Conservation (phyloP, 2,113 vertebrate genomes). For the Neoarius graeffei region DNA sequence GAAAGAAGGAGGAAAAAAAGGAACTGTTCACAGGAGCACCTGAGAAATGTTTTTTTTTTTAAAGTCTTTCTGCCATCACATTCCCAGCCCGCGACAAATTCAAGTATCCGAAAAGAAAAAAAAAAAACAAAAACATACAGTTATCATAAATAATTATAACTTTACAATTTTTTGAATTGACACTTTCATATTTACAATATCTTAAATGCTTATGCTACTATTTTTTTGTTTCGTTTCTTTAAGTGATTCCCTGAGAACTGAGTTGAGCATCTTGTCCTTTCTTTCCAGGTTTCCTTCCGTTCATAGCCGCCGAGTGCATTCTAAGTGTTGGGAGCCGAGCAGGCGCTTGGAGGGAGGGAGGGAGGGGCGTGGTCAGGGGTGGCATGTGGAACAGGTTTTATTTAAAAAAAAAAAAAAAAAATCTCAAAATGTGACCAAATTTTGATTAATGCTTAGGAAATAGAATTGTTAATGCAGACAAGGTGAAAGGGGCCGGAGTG, state of each 20-base stretch:
- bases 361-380: constrained; percentile 59
- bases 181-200: constrained; percentile 99
- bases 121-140: constrained; percentile 78
- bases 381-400: constrained; percentile 64
- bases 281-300: constrained; percentile 63
- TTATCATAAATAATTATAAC: constrained; percentile 99
- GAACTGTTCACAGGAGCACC: constrained; percentile 85
- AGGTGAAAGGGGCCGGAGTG: constrained; percentile 61
- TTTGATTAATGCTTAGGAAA: constrained; percentile 18
- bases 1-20: constrained; percentile 57
- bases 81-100: constrained; percentile 83
- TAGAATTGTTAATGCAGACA: constrained; percentile 67
- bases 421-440: background rate
- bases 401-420: background rate
- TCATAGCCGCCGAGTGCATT: constrained; percentile 63
- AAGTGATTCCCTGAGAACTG: constrained; percentile 98
- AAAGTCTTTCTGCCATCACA: constrained; percentile 76
- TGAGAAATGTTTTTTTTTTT: constrained; percentile 82
- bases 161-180: constrained; percentile 99
- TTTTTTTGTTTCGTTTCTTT: constrained; percentile 88
- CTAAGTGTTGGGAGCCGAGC: constrained; percentile 60
- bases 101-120: constrained; percentile 84
- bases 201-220: constrained; percentile 93
- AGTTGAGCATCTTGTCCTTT: constrained; percentile 74
- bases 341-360: constrained; percentile 56